Percentiles rank a stretch among this genome's conserved stretches.
phyloP scores from a whole-genome alignment of 2,797 vertebrate genomes.

The Sebastiscus albofasciatus region DNA sequence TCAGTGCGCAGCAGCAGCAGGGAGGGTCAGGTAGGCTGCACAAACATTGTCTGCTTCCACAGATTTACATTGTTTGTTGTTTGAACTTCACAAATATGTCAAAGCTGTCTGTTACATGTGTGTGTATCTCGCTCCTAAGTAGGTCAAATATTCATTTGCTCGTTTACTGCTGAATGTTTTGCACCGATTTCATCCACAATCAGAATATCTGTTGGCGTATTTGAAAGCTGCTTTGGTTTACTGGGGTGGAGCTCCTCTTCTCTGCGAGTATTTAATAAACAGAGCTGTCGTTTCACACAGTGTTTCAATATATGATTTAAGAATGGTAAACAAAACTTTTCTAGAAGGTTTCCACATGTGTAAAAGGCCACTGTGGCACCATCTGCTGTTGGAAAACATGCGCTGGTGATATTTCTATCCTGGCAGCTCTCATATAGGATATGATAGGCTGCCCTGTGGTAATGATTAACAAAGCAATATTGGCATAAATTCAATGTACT shows the following conservation, averaged over 20 bases:
- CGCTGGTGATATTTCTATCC: not conserved
- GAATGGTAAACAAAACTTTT: slow-evolving; percentile 58
- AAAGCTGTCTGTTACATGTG: accelerated
- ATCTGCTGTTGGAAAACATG: slow-evolving; percentile 58
- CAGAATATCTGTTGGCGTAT: not conserved
- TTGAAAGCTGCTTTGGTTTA: not conserved
- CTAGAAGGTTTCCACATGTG: slow-evolving; percentile 44
- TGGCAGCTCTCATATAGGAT: not conserved
- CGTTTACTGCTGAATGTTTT: not conserved
- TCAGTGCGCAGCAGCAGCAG: slow-evolving; percentile 4
- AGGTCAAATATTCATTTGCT: accelerated
- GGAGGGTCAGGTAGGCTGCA: slow-evolving; percentile 48
- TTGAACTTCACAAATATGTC: no score
- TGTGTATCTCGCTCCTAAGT: no score
- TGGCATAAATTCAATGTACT: not conserved
- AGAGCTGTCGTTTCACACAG: not conserved
- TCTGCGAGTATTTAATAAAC: not conserved
- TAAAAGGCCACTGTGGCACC: slow-evolving; percentile 51
- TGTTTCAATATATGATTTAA: not conserved
- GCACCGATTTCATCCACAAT: not conserved
- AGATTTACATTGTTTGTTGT: not conserved
- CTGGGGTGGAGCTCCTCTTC: not conserved
- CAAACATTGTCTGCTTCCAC: not conserved
- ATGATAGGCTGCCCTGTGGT: not conserved
- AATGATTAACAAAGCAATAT: slow-evolving; percentile 11